Percentiles rank a stretch among this genome's conserved stretches.
phyloP scores from a whole-genome alignment of 2,888 invertebrate genomes.

The Tenthredo livida region DNA sequence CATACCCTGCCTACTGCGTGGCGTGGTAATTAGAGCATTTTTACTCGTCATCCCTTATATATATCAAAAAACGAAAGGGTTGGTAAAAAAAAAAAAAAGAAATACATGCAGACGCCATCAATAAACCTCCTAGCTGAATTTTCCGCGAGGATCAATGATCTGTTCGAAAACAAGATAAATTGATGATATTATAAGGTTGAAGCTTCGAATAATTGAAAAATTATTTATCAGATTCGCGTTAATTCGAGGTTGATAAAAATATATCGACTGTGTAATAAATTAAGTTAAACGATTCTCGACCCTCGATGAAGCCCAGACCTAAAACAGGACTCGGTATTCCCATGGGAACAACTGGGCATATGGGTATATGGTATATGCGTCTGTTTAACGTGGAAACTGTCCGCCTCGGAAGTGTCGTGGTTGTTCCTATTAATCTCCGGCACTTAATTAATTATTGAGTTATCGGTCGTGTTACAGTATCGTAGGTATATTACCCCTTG shows the following conservation, averaged over 20 bases:
- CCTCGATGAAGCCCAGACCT: slow-evolving; percentile 52
- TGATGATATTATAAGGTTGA: background rate
- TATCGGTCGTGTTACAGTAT: slow-evolving; percentile 63
- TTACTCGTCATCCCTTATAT: background rate
- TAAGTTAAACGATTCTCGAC: slow-evolving; percentile 59
- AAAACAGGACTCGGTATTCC: slow-evolving; percentile 19
- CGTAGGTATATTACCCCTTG: slow-evolving; percentile 62
- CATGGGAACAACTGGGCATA: background rate
- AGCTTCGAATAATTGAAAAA: background rate
- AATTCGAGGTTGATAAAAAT: background rate
- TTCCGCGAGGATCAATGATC: background rate
- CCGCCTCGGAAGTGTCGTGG: slow-evolving; percentile 24
- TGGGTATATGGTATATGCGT: background rate
- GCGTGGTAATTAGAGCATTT: background rate
- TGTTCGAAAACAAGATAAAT: background rate
- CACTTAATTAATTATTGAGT: slow-evolving; percentile 74
- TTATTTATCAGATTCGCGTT: background rate
- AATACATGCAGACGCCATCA: background rate
- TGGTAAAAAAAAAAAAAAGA: background rate
- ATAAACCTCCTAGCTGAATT: background rate
- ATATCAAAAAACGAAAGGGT: background rate
- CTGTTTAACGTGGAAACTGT: slow-evolving; percentile 20
- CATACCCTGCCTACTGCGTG: background rate
- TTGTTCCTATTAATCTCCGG: slow-evolving; percentile 68
- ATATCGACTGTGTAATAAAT: slow-evolving; percentile 59